Conservation (phyloP, 2,888 invertebrate species). For the Epinotia demarniana region DNA sequence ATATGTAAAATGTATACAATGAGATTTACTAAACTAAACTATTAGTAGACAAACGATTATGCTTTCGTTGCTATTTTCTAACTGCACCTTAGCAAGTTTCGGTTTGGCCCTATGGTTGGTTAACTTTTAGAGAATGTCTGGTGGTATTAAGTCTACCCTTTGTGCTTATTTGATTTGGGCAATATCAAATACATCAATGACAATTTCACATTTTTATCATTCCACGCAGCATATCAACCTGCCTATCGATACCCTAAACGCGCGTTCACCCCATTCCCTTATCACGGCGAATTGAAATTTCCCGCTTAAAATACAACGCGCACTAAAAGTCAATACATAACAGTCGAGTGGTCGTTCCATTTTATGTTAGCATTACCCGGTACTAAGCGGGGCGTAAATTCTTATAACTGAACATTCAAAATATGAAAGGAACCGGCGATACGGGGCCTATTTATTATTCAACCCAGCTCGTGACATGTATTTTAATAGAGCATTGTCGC, state of each 20-base stretch:
- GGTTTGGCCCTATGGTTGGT: too few species aligned
- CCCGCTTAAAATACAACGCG: slow-evolving; percentile 56
- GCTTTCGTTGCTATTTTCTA: too few species aligned
- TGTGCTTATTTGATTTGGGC: too few species aligned
- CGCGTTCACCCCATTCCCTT: slow-evolving; percentile 13
- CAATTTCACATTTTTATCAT: background rate
- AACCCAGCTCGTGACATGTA: slow-evolving; percentile 37
- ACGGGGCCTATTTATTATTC: slow-evolving; percentile 43
- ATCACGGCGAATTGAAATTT: slow-evolving; percentile 56
- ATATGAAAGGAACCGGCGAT: slow-evolving; percentile 66
- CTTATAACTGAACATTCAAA: slow-evolving; percentile 84
- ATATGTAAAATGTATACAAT: too few species aligned
- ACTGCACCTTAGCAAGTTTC: too few species aligned
- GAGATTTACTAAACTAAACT: too few species aligned
- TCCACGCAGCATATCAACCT: background rate
- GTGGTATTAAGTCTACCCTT: too few species aligned
- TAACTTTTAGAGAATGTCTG: too few species aligned
- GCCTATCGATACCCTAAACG: background rate
- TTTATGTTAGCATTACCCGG: slow-evolving; percentile 79
- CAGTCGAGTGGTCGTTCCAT: slow-evolving; percentile 80
- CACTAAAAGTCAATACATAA: slow-evolving; percentile 80
- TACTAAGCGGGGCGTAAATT: slow-evolving; percentile 82
- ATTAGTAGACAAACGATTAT: too few species aligned
- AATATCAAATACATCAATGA: background rate
- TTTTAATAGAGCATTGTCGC: slow-evolving; percentile 41